Conservation (phyloP, 1,140 invertebrate genomes). For the Drosophila mauritiana region DNA sequence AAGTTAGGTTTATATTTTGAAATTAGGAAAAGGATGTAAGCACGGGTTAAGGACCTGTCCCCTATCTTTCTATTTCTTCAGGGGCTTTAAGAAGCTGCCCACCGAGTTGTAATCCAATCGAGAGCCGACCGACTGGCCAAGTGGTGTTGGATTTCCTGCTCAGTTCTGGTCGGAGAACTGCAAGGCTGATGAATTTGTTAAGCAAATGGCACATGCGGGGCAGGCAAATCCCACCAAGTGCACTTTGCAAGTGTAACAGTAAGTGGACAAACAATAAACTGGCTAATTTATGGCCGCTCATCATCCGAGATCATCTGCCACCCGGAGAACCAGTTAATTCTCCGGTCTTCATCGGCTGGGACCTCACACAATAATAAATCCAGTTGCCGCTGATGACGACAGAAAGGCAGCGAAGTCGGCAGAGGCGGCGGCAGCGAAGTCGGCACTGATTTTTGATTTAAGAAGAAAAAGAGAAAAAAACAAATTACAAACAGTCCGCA, state of each 20-base stretch:
- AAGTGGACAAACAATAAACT: constrained; percentile 76
- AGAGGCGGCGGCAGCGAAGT: constrained; percentile 14
- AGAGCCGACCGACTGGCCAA: constrained; percentile 28
- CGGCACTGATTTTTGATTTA: constrained; percentile 74
- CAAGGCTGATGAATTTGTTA: constrained; percentile 64
- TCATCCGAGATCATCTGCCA: constrained; percentile 64
- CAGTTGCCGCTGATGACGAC: constrained; percentile 57
- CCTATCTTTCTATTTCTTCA: not conserved
- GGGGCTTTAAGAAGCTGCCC: constrained; percentile 22
- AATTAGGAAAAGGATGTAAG: not conserved
- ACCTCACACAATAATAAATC: constrained; percentile 70
- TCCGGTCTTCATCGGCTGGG: constrained; percentile 27
- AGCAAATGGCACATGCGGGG: constrained; percentile 50
- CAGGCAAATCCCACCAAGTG: constrained; percentile 61
- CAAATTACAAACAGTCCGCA: constrained; percentile 78
- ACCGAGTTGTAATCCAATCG: constrained; percentile 60
- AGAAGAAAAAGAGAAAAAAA: constrained; percentile 69
- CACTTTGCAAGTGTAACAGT: constrained; percentile 71
- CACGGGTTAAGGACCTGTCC: not conserved
- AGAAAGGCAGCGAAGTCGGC: constrained; percentile 16
- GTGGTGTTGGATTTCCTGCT: constrained; percentile 61
- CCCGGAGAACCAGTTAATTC: constrained; percentile 37
- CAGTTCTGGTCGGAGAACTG: constrained; percentile 28
- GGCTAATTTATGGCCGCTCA: constrained; percentile 73
- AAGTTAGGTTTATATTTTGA: not conserved